Conservation (phyloP, 2,888 invertebrate genomes). For the Nymphalis urticae region DNA sequence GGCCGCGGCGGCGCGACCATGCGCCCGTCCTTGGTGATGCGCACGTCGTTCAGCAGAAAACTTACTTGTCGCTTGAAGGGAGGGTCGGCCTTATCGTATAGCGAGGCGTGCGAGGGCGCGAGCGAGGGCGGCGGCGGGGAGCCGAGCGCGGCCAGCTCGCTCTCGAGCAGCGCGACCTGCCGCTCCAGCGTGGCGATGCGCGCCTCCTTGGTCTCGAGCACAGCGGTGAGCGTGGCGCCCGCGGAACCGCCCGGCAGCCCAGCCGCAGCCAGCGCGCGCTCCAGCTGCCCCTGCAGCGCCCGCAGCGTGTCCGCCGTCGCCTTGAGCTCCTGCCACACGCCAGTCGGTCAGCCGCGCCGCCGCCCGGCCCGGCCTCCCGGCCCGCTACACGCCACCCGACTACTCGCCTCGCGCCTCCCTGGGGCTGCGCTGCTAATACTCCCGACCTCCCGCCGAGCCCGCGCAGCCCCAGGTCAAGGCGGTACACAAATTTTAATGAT, state of each 20-base stretch:
- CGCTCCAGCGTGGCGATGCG: constrained; percentile 93
- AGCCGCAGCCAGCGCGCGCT: constrained; percentile 85
- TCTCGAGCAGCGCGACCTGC: constrained; percentile 90
- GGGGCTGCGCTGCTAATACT: constrained; percentile 51
- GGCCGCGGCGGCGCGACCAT: constrained; percentile 67
- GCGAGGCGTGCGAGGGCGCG: constrained; percentile 81
- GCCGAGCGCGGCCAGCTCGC: constrained; percentile 83
- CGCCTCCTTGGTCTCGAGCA: constrained; percentile 92
- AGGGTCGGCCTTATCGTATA: constrained; percentile 83
- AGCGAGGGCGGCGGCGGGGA: constrained; percentile 79
- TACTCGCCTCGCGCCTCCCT: constrained; percentile 54
- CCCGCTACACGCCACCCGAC: constrained; percentile 53
- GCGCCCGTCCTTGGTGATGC: constrained; percentile 87
- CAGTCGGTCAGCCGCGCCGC: constrained; percentile 68
- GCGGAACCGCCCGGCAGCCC: constrained; percentile 81
- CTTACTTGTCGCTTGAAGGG: constrained; percentile 92
- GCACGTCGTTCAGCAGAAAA: constrained; percentile 91
- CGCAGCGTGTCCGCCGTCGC: constrained; percentile 92
- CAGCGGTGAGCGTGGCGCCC: constrained; percentile 87
- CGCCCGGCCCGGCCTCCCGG: constrained; percentile 59
- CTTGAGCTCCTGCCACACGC: constrained; percentile 87
- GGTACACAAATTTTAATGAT: constrained; percentile 55
- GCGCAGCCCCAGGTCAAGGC: constrained; percentile 71
- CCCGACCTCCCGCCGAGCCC: constrained; percentile 42
- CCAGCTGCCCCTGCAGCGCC: constrained; percentile 90